Evolutionary conservation across 2,113 vertebrate species (phyloP).

Genomic region (Pyrgilauda ruficollis): DNA sequence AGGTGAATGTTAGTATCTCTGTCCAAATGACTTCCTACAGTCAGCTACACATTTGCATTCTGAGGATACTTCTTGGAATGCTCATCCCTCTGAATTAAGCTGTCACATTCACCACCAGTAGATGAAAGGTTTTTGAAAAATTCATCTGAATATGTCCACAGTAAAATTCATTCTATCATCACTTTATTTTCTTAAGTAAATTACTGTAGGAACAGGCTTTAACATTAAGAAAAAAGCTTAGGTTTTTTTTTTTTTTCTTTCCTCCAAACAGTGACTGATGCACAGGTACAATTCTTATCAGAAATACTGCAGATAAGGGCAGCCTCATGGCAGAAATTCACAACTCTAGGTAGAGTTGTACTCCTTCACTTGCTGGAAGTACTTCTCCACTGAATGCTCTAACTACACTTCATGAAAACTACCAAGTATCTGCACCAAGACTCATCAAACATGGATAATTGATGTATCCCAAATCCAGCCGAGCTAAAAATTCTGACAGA

Average conservation of each 20-base stretch:
- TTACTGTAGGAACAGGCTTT: not conserved
- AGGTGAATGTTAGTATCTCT: not conserved
- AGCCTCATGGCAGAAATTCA: not conserved
- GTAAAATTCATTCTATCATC: not conserved
- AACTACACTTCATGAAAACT: not conserved
- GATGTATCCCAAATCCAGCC: not conserved
- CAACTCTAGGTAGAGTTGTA: not conserved
- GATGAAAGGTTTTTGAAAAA: not conserved
- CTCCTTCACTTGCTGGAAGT: not conserved
- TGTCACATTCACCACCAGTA: not conserved
- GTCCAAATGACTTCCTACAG: not conserved
- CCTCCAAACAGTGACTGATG: not conserved
- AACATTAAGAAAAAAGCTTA: not conserved
- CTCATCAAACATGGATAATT: not conserved
- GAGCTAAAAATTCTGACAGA: not conserved
- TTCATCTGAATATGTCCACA: not conserved
- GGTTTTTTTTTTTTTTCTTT: accelerated
- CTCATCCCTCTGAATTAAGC: not conserved
- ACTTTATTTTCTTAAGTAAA: not conserved
- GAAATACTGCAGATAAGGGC: not conserved
- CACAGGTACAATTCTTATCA: not conserved
- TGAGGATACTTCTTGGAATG: not conserved
- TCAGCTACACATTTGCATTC: not conserved
- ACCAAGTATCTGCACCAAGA: not conserved
- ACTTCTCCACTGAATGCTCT: not conserved